Conservation (phyloP, 2,888 invertebrate genomes). For the Ochropleura leucogaster region DNA sequence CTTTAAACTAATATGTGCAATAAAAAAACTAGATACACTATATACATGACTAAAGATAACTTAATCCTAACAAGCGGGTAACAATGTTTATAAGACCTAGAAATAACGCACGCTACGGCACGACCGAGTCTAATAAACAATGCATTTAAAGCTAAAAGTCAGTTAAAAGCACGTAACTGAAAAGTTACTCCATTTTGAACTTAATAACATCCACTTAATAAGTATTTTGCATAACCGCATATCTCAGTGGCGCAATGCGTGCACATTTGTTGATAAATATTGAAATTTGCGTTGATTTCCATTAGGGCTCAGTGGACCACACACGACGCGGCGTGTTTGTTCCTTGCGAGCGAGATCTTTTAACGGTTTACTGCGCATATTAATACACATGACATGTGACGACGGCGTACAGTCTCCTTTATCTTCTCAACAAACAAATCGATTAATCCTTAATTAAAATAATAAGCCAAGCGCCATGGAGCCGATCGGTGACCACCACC, state of each 20-base stretch:
- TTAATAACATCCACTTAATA: conserved; percentile 69
- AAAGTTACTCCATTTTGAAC: conserved; percentile 68
- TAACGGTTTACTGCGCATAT: conserved; percentile 75
- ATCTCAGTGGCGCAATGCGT: conserved; percentile 75
- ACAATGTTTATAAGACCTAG: conserved; percentile 12
- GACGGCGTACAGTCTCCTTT: conserved; percentile 73
- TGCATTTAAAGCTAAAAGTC: conserved; percentile 10
- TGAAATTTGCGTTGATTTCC: conserved; percentile 78
- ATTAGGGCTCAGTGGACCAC: conserved; percentile 77
- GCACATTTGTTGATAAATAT: conserved; percentile 85
- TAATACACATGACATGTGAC: conserved; percentile 77
- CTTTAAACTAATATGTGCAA: neutral
- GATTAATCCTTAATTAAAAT: conserved; percentile 84
- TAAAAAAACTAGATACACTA: neutral
- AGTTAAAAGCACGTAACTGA: conserved; percentile 32
- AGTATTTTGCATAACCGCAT: conserved; percentile 77
- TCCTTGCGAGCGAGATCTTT: conserved; percentile 75
- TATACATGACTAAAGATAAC: neutral
- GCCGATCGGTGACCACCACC: conserved; percentile 43
- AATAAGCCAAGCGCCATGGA: conserved; percentile 81
- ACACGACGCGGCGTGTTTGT: conserved; percentile 80
- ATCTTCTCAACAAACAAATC: conserved; percentile 75
- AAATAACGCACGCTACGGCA: conserved; percentile 24
- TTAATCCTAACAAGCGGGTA: neutral
- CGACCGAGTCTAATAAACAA: conserved; percentile 29